Percentiles rank a stretch among this genome's conserved stretches.
These are phyloP conservation scores for Tokudaia muenninki DNA, from an alignment of 2,797 vertebrate species.

Conservation along the genomic window DNA sequence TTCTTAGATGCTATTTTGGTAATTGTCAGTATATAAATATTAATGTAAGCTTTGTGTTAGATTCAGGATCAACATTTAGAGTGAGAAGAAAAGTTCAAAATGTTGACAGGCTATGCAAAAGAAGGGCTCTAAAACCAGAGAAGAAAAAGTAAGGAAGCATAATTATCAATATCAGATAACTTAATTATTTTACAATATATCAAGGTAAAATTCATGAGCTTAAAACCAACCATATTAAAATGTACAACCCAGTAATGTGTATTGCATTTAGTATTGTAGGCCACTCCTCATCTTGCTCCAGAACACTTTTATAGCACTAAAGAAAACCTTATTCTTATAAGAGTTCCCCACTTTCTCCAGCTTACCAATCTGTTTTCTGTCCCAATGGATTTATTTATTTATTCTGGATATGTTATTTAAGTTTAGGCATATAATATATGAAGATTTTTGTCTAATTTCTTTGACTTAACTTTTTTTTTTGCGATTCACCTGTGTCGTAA, in stretches of 20 bases:
- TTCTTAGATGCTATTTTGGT: constrained; percentile 11
- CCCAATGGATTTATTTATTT: neutral
- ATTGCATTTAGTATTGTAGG: neutral
- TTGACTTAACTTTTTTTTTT: neutral
- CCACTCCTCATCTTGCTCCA: neutral
- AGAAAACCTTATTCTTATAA: neutral
- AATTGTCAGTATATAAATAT: constrained; percentile 17
- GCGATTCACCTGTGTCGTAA: neutral
- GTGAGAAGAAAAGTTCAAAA: constrained; percentile 27
- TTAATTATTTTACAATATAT: constrained; percentile 20
- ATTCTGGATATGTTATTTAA: neutral
- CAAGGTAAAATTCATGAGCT: neutral
- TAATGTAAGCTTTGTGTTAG: constrained; percentile 17
- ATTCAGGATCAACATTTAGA: constrained; percentile 8
- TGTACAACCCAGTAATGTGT: neutral
- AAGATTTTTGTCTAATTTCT: neutral
- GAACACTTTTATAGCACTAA: neutral
- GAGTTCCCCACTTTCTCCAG: neutral
- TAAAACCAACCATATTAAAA: constrained; percentile 24
- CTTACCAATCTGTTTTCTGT: neutral
- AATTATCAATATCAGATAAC: neutral
- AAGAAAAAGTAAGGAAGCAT: neutral
- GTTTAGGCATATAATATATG: neutral
- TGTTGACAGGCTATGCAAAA: neutral
- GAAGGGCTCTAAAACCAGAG: neutral